Percentiles rank a stretch among this genome's conserved stretches.
phyloP scores from a whole-genome alignment of 2,888 invertebrate genomes.

The Hypselothyrea guttata region DNA sequence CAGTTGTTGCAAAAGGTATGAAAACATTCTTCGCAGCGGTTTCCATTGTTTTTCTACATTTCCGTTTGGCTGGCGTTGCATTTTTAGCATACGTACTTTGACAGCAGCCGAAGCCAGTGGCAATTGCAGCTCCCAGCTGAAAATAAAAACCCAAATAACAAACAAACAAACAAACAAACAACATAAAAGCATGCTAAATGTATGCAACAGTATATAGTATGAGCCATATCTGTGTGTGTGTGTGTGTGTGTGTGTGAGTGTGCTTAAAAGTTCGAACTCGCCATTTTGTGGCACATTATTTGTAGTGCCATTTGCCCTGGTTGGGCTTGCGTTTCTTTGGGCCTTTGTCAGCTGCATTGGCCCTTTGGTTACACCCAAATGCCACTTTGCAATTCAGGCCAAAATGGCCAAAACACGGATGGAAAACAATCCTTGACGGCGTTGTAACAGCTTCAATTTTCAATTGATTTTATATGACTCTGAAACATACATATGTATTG shows the following conservation, averaged over 20 bases:
- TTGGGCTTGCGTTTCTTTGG: neutral
- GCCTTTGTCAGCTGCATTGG: slow-evolving; percentile 12
- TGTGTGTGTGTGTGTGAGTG: neutral
- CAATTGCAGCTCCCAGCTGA: slow-evolving; percentile 15
- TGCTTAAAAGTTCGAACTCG: slow-evolving; percentile 24
- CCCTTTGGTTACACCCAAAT: slow-evolving; percentile 21
- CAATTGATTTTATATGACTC: too few relatives aligned
- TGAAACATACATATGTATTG: too few relatives aligned
- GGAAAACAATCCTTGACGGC: too few relatives aligned
- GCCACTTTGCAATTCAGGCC: neutral
- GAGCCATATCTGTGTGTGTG: neutral
- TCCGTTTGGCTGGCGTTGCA: slow-evolving; percentile 63
- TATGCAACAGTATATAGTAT: too few relatives aligned
- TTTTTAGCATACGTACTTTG: slow-evolving; percentile 71
- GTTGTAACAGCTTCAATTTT: too few relatives aligned
- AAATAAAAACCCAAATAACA: neutral
- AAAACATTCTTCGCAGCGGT: slow-evolving; percentile 72
- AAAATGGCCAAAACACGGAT: too few relatives aligned
- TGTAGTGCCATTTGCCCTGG: slow-evolving; percentile 20
- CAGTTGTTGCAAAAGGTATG: slow-evolving; percentile 57
- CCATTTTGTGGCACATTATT: slow-evolving; percentile 41
- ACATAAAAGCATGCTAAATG: too few relatives aligned
- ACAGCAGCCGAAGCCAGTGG: slow-evolving; percentile 40
- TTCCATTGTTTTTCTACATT: slow-evolving; percentile 72
- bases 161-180: slow-evolving; percentile 3